Conservation (phyloP, 2,888 invertebrate genomes). For the Acronicta leporina region DNA sequence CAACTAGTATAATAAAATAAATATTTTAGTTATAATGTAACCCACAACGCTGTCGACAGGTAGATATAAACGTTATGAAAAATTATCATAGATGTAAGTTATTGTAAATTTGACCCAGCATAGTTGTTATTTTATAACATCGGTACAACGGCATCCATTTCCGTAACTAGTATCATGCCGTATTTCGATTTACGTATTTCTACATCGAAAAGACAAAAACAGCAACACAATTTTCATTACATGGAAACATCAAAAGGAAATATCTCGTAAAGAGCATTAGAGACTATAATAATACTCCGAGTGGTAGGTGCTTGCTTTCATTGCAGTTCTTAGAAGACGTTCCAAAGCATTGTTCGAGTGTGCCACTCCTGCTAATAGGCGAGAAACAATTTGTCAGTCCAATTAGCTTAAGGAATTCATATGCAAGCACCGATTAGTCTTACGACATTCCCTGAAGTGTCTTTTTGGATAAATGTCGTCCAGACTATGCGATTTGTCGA, state of each 20-base stretch:
- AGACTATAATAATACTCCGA: slow-evolving; percentile 10
- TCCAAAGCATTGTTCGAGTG: slow-evolving; percentile 62
- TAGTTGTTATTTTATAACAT: too few species aligned
- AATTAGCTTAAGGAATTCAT: slow-evolving; percentile 71
- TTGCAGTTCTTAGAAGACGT: slow-evolving; percentile 47
- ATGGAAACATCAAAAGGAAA: slow-evolving; percentile 27
- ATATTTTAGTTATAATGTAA: too few species aligned
- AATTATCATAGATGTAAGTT: too few species aligned
- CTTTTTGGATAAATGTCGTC: slow-evolving; percentile 47
- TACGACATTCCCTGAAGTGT: slow-evolving; percentile 46
- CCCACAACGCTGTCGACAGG: too few species aligned
- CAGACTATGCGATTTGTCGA: slow-evolving; percentile 55
- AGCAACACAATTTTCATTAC: slow-evolving; percentile 2
- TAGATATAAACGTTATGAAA: too few species aligned
- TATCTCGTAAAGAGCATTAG: slow-evolving; percentile 13
- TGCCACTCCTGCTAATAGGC: slow-evolving; percentile 61
- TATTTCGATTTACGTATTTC: background rate
- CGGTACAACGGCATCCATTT: too few species aligned
- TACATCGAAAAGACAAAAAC: background rate
- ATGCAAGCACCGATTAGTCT: slow-evolving; percentile 63
- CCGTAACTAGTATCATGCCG: background rate
- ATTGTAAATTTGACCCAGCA: too few species aligned
- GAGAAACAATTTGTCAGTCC: slow-evolving; percentile 63
- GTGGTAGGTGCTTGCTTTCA: slow-evolving; percentile 6
- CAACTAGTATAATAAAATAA: too few species aligned